These are phyloP conservation scores for Blastomussa wellsi DNA, from an alignment of 92 coral and sea anemone species.

Conservation along the genomic window DNA sequence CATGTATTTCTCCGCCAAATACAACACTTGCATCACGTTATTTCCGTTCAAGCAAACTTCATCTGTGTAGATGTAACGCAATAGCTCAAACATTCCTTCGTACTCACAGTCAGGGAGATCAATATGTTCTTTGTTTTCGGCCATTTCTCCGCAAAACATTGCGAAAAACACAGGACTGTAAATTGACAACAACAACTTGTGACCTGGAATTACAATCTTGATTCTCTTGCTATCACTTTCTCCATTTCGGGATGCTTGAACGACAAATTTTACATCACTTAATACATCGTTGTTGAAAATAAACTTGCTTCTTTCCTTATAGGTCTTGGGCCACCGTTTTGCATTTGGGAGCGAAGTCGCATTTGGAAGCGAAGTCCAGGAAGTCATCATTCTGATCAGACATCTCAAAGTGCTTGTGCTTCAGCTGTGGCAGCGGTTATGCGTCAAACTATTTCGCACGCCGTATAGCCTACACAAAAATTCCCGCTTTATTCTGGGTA, in stretches of 20 bases:
- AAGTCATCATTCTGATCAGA: too few relatives aligned
- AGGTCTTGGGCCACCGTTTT: neutral
- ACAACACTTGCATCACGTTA: conserved; percentile 18
- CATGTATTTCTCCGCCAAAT: conserved; percentile 34
- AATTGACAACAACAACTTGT: neutral
- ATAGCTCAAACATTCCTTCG: neutral
- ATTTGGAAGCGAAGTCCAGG: too few relatives aligned
- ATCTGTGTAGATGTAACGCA: conserved; percentile 22
- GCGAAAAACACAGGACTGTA: neutral
- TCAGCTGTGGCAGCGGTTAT: too few relatives aligned
- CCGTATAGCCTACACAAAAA: too few relatives aligned
- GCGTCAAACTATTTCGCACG: too few relatives aligned
- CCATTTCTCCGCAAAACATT: neutral
- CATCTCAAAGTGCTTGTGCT: too few relatives aligned
- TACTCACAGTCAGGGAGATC: neutral
- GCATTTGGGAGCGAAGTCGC: neutral
- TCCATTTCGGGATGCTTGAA: neutral
- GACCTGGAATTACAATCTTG: neutral
- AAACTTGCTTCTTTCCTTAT: neutral
- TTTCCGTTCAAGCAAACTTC: conserved; percentile 3
- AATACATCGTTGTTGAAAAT: neutral
- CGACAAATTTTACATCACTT: neutral
- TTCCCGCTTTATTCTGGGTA: too few relatives aligned
- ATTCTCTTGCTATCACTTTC: neutral
- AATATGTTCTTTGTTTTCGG: neutral